Conservation (phyloP, 2,888 invertebrate genomes). For the Belgica antarctica region DNA sequence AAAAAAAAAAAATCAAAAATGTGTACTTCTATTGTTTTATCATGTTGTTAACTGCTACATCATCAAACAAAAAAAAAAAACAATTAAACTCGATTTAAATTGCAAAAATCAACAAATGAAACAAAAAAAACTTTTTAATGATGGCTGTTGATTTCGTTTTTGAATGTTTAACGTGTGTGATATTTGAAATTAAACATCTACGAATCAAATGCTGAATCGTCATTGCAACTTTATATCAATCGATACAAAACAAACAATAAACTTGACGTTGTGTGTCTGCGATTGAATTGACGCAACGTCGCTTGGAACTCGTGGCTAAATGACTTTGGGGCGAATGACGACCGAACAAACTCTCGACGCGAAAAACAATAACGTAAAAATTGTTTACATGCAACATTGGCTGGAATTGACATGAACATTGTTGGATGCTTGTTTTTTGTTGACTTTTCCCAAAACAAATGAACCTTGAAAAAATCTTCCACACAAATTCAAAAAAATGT, state of each 20-base stretch:
- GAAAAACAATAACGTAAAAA: background rate
- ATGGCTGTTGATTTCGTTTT: slow-evolving; percentile 3
- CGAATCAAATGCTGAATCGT: background rate
- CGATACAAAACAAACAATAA: background rate
- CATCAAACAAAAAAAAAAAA: slow-evolving; percentile 28
- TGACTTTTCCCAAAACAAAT: slow-evolving; percentile 6
- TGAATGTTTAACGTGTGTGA: slow-evolving; percentile 24
- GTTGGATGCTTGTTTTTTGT: slow-evolving; percentile 40
- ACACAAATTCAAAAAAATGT: slow-evolving; percentile 22
- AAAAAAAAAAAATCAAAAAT: slow-evolving; percentile 29
- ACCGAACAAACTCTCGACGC: background rate
- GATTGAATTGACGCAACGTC: background rate
- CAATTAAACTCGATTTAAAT: background rate
- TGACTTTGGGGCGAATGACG: background rate
- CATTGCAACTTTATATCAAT: background rate
- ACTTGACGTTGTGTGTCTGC: slow-evolving; percentile 28
- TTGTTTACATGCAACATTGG: slow-evolving; percentile 31
- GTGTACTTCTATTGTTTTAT: slow-evolving; percentile 39
- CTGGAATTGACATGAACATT: background rate
- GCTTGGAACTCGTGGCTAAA: background rate
- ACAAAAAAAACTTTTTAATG: background rate
- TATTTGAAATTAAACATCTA: background rate
- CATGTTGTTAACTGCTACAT: slow-evolving; percentile 28
- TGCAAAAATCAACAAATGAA: background rate
- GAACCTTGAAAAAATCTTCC: background rate